Evolutionary conservation across 1,140 invertebrate genomes (phyloP).

Genomic region (Drosophila jambulina): DNA sequence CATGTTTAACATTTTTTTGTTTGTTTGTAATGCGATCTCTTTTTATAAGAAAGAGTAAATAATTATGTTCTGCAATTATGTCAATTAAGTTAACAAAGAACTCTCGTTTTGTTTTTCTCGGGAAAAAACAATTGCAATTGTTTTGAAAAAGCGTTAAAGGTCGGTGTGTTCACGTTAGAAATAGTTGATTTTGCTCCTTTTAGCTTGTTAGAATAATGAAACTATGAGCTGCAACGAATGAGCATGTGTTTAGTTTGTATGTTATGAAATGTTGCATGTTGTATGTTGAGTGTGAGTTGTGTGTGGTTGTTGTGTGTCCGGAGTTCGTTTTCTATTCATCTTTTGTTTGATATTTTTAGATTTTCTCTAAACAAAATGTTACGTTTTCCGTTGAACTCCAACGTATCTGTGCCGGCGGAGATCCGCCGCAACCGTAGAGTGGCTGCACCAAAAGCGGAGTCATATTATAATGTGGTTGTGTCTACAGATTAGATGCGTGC

Average conservation of each 20-base stretch:
- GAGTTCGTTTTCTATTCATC: constrained; percentile 62
- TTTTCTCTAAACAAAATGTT: constrained; percentile 78
- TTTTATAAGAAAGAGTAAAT: constrained; percentile 85
- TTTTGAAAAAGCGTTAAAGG: constrained; percentile 76
- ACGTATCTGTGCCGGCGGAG: constrained; percentile 64
- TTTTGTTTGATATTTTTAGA: constrained; percentile 64
- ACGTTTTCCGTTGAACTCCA: constrained; percentile 80
- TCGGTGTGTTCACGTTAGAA: constrained; percentile 45
- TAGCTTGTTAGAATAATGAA: constrained; percentile 66
- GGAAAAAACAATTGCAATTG: constrained; percentile 81
- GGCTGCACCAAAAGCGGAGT: constrained; percentile 65
- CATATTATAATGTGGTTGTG: constrained; percentile 85
- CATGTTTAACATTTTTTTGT: constrained; percentile 81
- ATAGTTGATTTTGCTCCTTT: constrained; percentile 50
- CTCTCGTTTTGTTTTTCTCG: constrained; percentile 55
- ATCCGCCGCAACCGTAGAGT: constrained; percentile 75
- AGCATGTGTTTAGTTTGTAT: constrained; percentile 42
- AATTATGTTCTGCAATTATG: constrained; percentile 72
- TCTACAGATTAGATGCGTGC: constrained; percentile 83
- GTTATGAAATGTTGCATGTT: constrained; percentile 19
- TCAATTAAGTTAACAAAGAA: constrained; percentile 51
- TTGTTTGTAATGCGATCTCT: constrained; percentile 68
- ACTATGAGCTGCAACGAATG: constrained; percentile 70
- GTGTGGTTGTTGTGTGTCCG: constrained; percentile 39
- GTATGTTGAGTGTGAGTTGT: constrained; percentile 47